phyloP scores from a whole-genome alignment of 2,797 vertebrate species.

The Meda fulgida region DNA sequence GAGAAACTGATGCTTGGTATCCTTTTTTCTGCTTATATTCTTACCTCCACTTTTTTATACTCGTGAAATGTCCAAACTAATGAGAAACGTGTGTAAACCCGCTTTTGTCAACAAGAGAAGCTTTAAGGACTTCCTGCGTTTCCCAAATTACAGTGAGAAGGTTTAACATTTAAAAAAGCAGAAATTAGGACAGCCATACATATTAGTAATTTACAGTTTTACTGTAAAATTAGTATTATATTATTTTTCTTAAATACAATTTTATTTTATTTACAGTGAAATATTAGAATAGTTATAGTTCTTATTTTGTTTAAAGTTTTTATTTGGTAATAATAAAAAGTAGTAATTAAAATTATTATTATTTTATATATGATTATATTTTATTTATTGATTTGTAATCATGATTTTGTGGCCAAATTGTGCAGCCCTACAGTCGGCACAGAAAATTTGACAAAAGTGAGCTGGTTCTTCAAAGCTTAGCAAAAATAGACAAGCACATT shows the following conservation, averaged over 20 bases:
- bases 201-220: too few relatives aligned
- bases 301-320: neutral
- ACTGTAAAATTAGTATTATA: too few relatives aligned
- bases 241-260: too few relatives aligned
- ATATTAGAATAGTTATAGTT: neutral
- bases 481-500: neutral
- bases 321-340: neutral
- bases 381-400: neutral
- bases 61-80: neutral
- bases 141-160: too few relatives aligned
- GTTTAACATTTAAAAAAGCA: too few relatives aligned
- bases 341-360: neutral
- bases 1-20: slow-evolving; percentile 84
- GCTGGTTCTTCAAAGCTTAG: neutral
- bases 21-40: slow-evolving; percentile 63
- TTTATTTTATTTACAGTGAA: neutral
- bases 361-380: neutral
- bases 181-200: too few relatives aligned
- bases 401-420: neutral
- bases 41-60: neutral
- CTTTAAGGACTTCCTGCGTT: too few relatives aligned
- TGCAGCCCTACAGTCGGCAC: neutral
- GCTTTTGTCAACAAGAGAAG: too few relatives aligned
- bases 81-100: too few relatives aligned
- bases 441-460: too few relatives aligned